Base-by-base conservation (phyloP, 1,140 invertebrate species). In the Oreohelix idahoensis region DNA sequence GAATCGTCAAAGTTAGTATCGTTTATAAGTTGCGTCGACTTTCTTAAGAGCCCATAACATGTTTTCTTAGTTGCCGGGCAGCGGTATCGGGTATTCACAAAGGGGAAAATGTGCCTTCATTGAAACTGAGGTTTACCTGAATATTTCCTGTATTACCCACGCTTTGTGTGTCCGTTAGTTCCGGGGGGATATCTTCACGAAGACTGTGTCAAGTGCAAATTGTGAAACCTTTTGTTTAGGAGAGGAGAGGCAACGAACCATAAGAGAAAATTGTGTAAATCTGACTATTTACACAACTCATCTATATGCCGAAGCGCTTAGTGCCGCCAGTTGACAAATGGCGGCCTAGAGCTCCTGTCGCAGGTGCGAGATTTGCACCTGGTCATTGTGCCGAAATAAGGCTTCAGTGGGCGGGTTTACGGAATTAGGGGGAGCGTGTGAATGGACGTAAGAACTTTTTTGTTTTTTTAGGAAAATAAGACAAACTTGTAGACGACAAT, bases 301-400 rank as follows among this genome's bases (percentile, higher is more conserved):
- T 2, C 63, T 66, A 32, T 32, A 66, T 66, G 63, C 5, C 63
- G 10, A 10, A n/a, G n/a, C 17, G 29, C n/a, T 73, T 73, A 73
- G 71, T 17, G 8, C 71, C 38, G 38, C 20, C 36, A 42, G 38
- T 73, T 73, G 71, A 73, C 71, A 73, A 73, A n/a, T 39, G n/a
- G 36, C 42, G 71, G 15, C 8, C 11, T 39, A 32, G 20, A 73
- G 42, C 13, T 73, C 23, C 5, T 36, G 71, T 73, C 36, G 71
- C 71, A 73, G 71, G 71, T 73, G 71, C 39, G 71, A 26, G 38
- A 42, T n/a, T 39, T 36, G 20, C 69, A 42, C 71, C 71, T 73
- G 71, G 35, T 35, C n/a, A 66, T 66, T 66, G 63, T 66, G 53
- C 53, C 17, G 53, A 58, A 58, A 45, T 58, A 58, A 11, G 53